Percentiles rank a stretch among this genome's conserved stretches.
These are phyloP conservation scores for Miniopterus natalensis DNA, from an alignment of 2,113 vertebrate species.

Conservation along the genomic window DNA sequence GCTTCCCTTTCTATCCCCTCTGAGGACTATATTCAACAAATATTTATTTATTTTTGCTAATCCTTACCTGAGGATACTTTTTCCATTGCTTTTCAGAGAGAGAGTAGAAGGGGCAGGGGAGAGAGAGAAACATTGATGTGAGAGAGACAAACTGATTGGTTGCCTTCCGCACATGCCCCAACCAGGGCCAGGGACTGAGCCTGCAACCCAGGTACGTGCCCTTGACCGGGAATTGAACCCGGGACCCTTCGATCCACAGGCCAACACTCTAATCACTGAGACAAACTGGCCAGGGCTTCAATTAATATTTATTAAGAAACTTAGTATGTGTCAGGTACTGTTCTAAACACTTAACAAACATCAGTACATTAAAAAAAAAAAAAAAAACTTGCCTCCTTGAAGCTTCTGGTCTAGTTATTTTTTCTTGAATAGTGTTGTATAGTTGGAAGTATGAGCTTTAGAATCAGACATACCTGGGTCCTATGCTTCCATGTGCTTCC, in stretches of 20 bases:
- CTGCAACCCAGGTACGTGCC: too few species aligned
- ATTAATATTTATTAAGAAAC: constrained; percentile 27
- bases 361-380: background rate
- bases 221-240: too few species aligned
- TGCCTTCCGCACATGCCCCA: too few species aligned
- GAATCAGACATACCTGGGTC: background rate
- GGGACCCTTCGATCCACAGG: too few species aligned
- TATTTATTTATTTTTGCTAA: background rate
- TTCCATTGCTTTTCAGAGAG: too few species aligned
- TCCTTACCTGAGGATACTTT: too few species aligned
- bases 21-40: background rate
- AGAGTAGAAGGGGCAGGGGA: too few species aligned
- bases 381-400: background rate
- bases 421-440: background rate
- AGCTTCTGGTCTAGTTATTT: background rate
- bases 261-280: too few species aligned
- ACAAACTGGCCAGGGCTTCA: background rate
- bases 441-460: background rate
- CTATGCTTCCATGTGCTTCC: background rate
- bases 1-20: background rate
- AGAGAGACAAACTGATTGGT: too few species aligned
- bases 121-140: too few species aligned
- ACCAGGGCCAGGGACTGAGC: too few species aligned
- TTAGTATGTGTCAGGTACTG: background rate
- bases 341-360: constrained; percentile 6